Evolutionary conservation across 2,888 invertebrate genomes (phyloP), one percentile per base, ranked within the genome.

Genomic region (Lasioglossum figueresi): DNA sequence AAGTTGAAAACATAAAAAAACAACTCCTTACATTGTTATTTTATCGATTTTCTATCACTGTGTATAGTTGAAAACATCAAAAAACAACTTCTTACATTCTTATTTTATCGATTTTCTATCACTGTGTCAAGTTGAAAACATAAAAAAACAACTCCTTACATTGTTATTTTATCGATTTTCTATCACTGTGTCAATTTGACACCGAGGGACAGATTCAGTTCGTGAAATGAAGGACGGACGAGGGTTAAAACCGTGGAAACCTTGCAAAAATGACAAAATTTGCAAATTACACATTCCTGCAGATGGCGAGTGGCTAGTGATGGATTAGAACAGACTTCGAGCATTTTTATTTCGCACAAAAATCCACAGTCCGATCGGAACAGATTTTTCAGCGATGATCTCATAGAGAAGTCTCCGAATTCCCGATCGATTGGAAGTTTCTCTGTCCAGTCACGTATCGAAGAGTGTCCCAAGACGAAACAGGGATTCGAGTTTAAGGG

Each of bases 401-500:
- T 40, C 27, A 40, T 74, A n/a, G 37, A 37, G n/a, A 74, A 23
- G 37, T 37, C 16, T 8, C 56, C 10, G 23, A 19, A 75, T 56
- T 40, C 40, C 34, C 34, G 59, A 59, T 31, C 45, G 77, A 71
- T 71, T 56, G 14, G 12, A 31, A 80, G 87, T 86, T 87, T 88
- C 89, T 90, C 87, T 87, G 89, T 86, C 87, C 81, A 76, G 63
- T 84, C 83, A 74, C 82, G 40, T 79, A 68, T 78, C 82, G 77
- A 79, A 71, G 73, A 31, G 48, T 81, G 79, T 83, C 71, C 79
- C 85, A 84, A 88, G 72, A 76, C 76, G 79, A 78, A 86, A 80
- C 40, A 81, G 80, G 81, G 87, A 88, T 75, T 84, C 86, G 83
- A 89, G 84, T 52, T 52, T 82, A 88, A 88, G 86, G 87, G 86